phyloP scores from a whole-genome alignment of 2,113 vertebrate genomes.

The Pygathrix nemaeus region DNA sequence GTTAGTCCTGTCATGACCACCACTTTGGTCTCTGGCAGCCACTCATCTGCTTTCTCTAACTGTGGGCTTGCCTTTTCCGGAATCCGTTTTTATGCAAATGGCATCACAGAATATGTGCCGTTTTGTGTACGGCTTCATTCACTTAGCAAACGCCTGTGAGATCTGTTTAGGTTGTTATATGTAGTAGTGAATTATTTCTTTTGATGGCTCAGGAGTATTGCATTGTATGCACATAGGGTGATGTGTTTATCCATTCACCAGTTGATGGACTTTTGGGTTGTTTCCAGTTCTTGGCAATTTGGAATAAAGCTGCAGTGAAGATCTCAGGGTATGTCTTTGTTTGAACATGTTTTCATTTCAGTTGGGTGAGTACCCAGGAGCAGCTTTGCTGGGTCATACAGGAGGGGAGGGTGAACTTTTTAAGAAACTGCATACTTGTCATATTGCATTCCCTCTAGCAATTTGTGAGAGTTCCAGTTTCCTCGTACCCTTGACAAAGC shows the following conservation, averaged over 20 bases:
- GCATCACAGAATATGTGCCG: neutral
- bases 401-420: neutral
- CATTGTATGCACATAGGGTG: neutral
- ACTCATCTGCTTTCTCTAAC: neutral
- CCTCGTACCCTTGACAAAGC: neutral
- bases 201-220: neutral
- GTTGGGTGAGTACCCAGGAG: neutral
- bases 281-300: neutral
- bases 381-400: neutral
- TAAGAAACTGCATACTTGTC: neutral
- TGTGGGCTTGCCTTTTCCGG: neutral
- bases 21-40: neutral
- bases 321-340: neutral
- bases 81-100: neutral
- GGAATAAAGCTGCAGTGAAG: neutral
- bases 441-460: neutral
- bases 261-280: neutral
- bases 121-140: neutral
- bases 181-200: neutral
- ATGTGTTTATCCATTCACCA: neutral
- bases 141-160: neutral
- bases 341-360: neutral
- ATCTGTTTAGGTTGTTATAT: neutral
- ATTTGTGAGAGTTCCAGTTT: neutral
- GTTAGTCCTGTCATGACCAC: neutral